These are phyloP conservation scores for Poeciliopsis turneri DNA, from an alignment of 2,797 vertebrate species.

Conservation along the genomic window DNA sequence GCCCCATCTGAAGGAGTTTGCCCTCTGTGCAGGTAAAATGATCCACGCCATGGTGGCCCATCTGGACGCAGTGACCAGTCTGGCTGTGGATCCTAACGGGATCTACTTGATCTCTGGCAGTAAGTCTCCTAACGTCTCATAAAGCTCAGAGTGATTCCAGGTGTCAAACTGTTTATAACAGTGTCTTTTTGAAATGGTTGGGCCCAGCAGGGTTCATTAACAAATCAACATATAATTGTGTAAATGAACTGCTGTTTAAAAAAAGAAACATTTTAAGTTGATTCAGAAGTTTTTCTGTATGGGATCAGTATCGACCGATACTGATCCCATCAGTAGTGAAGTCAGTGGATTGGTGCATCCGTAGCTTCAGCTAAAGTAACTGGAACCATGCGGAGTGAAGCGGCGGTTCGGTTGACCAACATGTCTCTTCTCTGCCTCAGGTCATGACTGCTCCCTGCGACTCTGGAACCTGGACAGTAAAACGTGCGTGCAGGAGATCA, in stretches of 20 bases:
- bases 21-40: slow-evolving; percentile 88
- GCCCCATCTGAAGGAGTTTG: not conserved
- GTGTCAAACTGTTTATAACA: not conserved
- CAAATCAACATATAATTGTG: too few species aligned
- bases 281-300: too few species aligned
- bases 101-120: slow-evolving; percentile 99
- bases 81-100: slow-evolving; percentile 98
- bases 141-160: not conserved
- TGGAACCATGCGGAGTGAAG: not conserved
- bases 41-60: slow-evolving; percentile 99
- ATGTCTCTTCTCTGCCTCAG: slow-evolving; percentile 65
- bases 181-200: not conserved
- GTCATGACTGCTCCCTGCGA: slow-evolving; percentile 98
- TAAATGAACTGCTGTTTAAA: too few species aligned
- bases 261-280: too few species aligned
- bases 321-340: too few species aligned
- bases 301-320: too few species aligned
- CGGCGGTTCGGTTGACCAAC: not conserved
- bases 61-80: slow-evolving; percentile 97
- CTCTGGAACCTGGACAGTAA: slow-evolving; percentile 99
- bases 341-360: not conserved
- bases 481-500: slow-evolving; percentile 98
- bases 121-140: slow-evolving; percentile 68
- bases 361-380: not conserved
- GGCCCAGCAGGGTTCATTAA: too few species aligned